Conservation (phyloP, 2,888 invertebrate species). For the Volucella zonaria region DNA sequence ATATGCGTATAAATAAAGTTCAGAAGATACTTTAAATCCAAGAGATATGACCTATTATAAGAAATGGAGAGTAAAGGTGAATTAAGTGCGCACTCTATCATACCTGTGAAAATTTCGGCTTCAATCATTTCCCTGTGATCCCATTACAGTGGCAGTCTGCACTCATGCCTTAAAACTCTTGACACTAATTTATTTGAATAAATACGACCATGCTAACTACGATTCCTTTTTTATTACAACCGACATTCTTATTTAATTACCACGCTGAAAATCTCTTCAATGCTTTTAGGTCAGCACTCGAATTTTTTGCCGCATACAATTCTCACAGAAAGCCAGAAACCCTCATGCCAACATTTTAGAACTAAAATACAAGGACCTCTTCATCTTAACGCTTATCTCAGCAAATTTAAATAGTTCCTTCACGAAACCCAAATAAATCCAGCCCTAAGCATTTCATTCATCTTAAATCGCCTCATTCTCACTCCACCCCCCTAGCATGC, state of each 20-base stretch:
- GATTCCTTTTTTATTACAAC: not conserved
- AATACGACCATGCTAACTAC: slow-evolving; percentile 15
- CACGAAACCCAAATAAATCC: slow-evolving; percentile 63
- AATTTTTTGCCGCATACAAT: slow-evolving; percentile 9
- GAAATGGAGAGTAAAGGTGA: too few relatives aligned
- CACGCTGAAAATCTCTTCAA: not conserved
- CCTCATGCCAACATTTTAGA: not conserved
- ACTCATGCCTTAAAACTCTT: not conserved
- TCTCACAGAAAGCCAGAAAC: not conserved
- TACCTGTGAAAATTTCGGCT: too few relatives aligned
- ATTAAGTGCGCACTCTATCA: too few relatives aligned
- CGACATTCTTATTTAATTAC: slow-evolving; percentile 4
- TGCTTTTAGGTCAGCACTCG: slow-evolving; percentile 46
- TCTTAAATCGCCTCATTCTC: not conserved
- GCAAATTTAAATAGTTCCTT: slow-evolving; percentile 48
- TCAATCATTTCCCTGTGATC: too few relatives aligned
- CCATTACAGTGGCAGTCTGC: too few relatives aligned
- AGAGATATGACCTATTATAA: too few relatives aligned
- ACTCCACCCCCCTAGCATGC: slow-evolving; percentile 2
- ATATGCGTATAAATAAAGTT: too few relatives aligned
- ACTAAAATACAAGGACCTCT: slow-evolving; percentile 44
- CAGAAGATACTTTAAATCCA: too few relatives aligned
- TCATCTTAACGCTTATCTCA: slow-evolving; percentile 55
- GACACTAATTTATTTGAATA: slow-evolving; percentile 11
- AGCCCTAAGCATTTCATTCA: slow-evolving; percentile 37